phyloP scores from a whole-genome alignment of 2,888 invertebrate species.

The Masnerella sp. region DNA sequence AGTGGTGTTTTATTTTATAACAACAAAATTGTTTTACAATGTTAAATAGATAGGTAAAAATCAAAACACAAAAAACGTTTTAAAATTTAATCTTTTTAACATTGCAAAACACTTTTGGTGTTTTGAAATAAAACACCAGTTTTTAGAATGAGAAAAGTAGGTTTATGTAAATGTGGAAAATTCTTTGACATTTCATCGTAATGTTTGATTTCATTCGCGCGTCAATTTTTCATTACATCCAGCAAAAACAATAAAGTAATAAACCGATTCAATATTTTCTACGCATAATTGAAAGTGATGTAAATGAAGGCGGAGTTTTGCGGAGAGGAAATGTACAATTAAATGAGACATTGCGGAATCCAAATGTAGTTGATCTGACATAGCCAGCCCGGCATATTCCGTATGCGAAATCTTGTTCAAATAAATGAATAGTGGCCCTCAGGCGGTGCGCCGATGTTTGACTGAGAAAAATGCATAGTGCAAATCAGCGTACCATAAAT shows the following conservation, averaged over 20 bases:
- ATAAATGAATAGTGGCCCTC: constrained; percentile 38
- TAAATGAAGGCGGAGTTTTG: constrained; percentile 16
- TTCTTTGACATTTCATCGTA: no score
- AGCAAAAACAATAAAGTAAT: constrained; percentile 2
- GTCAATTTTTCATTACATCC: background rate
- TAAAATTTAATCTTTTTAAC: no score
- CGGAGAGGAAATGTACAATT: constrained; percentile 26
- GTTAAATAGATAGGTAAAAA: no score
- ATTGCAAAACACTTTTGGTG: no score
- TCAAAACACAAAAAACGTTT: no score
- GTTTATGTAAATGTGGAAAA: no score
- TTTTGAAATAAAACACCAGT: no score
- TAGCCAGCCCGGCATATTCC: constrained; percentile 16
- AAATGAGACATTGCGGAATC: constrained; percentile 31
- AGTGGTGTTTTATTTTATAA: no score
- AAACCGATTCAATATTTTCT: constrained; percentile 2
- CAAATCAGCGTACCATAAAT: constrained; percentile 13
- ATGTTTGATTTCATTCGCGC: no score
- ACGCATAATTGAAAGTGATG: constrained; percentile 8
- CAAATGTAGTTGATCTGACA: constrained; percentile 30
- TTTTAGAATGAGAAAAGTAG: no score
- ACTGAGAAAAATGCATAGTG: constrained; percentile 14
- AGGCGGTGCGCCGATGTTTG: constrained; percentile 17
- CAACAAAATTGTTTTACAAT: no score
- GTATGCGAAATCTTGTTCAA: constrained; percentile 37